Base-by-base conservation (phyloP, 2,888 invertebrate genomes). In the Apodemia hepburni region DNA sequence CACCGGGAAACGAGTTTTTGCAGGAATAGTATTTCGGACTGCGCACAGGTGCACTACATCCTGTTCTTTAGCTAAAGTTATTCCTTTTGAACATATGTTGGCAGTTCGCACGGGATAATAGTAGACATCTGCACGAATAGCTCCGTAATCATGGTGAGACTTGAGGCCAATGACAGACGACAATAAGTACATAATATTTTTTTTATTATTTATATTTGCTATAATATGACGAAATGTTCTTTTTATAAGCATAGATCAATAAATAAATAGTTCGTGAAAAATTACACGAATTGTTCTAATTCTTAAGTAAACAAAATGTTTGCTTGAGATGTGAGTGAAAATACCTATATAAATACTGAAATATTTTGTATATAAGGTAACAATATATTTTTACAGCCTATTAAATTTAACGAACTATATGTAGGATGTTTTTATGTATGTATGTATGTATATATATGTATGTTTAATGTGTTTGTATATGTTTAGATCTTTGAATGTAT, bases 11-110 rank as follows among this genome's bases (percentile, higher is more conserved):
- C 66, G 66, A 58, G 76, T 86, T 86, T 84, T 87, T 83, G 81
- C 82, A 75, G 75, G 70, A 71, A 73, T 60, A 75, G 79, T 77
- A 75, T 76, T 77, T 74, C 74, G 78, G 75, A 78, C 74, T 74
- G 74, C 69, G 75, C 82, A 85, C 89, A 91, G 90, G 89, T 91
- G 90, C 81, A 74, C 73, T 69, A 76, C 87, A 88, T 90, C 89
- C 88, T 87, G 89, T 77, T 54, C 74, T 68, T 73, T 71, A 73
- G 78, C 76, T 74, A 76, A 80, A 79, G 80, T 75, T 76, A 78
- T 73, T 75, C 71, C 82, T 83, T 79, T 76, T 75, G 42, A 81
- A 87, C 89, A 90, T 88, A 86, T 89, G 89, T 82, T 75, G 8
- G 51, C 51, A 35, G 49, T 60, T 22, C 61, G 58, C 42, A 27